Base-by-base conservation (phyloP, 2,797 vertebrate genomes). In the Galagoides demidoff region DNA sequence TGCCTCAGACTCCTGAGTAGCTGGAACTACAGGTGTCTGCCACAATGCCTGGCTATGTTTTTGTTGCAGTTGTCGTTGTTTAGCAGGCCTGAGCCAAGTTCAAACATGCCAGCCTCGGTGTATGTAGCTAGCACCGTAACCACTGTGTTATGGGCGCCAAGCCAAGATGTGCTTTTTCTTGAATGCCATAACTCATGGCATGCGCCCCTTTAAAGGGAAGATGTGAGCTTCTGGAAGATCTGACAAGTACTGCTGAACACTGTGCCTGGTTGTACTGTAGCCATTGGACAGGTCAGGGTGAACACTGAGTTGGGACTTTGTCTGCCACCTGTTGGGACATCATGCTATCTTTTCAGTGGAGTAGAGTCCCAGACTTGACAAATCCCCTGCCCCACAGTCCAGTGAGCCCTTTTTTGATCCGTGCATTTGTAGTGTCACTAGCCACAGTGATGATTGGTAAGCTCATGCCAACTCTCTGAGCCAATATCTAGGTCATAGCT, bases 391-490 rank as follows among this genome's bases (percentile, higher is more conserved):
- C 43, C 52, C 88, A 31, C 45, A 84, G 63, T 13, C n/a, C 43
- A 64, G 3, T 59, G 31, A 79, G 25, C n/a, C 29, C 39, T 31
- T 74, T 84, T 93, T 37, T 61, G 73, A 37, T 29, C 39, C 70
- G 85, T 87, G 66, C 17, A 43, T 89, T 90, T 95, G 39, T 86
- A 57, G 89, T 82, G 22, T 88, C 45, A 82, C 29, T 34, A 88
- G 49, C 37, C 57, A 43, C 68, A 73, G 83, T 85, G 93, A 49
- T 22, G 49, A 0, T 88, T 29, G 13, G 25, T 88, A 89, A 95
- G 39, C 78, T 81, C 45, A n/a, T 70, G n/a, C 19, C 73, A 57
- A 66, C 45, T 83, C 91, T 76, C 66, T 45, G 68, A 91, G 83
- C 68, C 78, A 66, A 2, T 89, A 61, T 85, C 59, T 37, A 88